Conservation (phyloP, 1,140 invertebrate species). For the Sipha flava region DNA sequence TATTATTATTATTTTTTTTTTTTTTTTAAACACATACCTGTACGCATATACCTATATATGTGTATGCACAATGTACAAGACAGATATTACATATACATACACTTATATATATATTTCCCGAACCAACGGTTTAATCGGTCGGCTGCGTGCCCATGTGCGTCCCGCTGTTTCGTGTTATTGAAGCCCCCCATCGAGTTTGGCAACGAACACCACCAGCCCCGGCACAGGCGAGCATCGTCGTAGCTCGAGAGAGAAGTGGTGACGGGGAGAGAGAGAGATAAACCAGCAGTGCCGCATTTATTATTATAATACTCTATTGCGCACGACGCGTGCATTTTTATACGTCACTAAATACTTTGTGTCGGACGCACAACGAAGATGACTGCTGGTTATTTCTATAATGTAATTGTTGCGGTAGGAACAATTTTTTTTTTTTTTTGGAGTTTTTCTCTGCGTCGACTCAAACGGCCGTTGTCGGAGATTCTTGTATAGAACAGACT, state of each 20-base stretch:
- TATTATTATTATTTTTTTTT: conserved; percentile 3
- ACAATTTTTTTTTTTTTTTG: not conserved
- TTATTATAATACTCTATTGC: conserved; percentile 4
- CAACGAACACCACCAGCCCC: conserved; percentile 12
- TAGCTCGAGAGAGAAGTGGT: not conserved
- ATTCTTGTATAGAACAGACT: not conserved
- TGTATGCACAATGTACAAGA: too few species aligned
- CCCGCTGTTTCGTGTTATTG: conserved; percentile 22
- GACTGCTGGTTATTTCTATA: conserved; percentile 1
- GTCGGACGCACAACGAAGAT: not conserved
- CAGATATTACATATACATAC: not conserved
- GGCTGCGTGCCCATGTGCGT: not conserved
- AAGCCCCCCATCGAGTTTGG: conserved; percentile 14
- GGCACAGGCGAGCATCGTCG: not conserved
- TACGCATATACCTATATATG: too few species aligned
- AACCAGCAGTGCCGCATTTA: not conserved
- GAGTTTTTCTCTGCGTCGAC: not conserved
- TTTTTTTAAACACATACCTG: not conserved
- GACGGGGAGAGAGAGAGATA: not conserved
- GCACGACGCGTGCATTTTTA: not conserved
- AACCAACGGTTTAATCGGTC: conserved; percentile 23
- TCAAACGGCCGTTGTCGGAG: not conserved
- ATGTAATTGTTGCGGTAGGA: conserved; percentile 4
- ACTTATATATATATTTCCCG: not conserved
- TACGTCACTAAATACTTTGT: conserved; percentile 27